Evolutionary conservation across 1,140 invertebrate species (phyloP), one percentile per base, ranked within the genome.

Genomic region (Solenopsis invicta): DNA sequence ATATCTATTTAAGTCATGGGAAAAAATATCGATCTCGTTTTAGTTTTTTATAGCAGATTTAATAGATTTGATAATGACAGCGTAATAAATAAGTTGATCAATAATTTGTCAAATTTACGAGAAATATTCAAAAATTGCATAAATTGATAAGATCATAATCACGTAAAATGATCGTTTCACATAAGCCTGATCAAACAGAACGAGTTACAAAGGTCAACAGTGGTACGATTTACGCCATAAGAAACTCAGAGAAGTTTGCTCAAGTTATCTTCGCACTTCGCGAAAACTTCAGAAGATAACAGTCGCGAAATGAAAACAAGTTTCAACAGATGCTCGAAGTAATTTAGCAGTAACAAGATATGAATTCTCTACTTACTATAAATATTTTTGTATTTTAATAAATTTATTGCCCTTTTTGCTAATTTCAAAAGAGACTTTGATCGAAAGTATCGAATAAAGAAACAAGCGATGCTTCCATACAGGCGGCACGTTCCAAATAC

Each of bases 241-340:
- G 34, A 71, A 72, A 77, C 48, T 56, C 37, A 9, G 37, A 84
- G 41, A 87, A 52, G 69, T 87, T 87, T 85, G 13, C 50, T 85
- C 41, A 76, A 87, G 54, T 59, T 54, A 54, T 85, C 71, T 76
- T 76, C 61, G 80, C 56, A 41, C 50, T 84, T 75, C 52, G 13
- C 67, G 41, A 74, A 34, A 66, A 85, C 72, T 77, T 85, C n/a
- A 13, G 48, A 66, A 85, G 62, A 85, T 77, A 85, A 85, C 66
- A 12, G 24, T 10, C 13, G 24, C 66, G 41, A 64, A 66, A 48
- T 81, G 37, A 45, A 84, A 84, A 84, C 54, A 72, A 82, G 8
- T 48, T 72, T 45, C 21, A 37, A 56, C 54, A 74, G 41, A 74
- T 59, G 69, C 41, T 59, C 16, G 50, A 5, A 16, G 45, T 74